Evolutionary conservation across 2,113 vertebrate species (phyloP).

Genomic region (Uria aalge): DNA sequence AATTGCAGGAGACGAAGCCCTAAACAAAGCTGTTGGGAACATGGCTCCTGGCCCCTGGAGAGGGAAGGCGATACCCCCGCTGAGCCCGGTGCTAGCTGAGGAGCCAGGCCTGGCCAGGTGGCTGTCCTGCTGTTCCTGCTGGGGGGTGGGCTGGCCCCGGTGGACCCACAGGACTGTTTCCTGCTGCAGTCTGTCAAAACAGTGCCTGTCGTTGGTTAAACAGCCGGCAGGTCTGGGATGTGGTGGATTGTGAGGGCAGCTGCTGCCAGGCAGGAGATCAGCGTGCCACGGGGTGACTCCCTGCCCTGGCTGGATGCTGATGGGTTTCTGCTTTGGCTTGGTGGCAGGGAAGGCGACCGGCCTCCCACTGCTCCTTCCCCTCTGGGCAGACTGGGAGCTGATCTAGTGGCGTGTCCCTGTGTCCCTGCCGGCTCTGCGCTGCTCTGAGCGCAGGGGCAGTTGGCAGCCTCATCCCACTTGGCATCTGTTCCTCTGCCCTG

Average conservation of each 20-base stretch:
- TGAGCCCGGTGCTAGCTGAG: background rate
- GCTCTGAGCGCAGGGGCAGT: background rate
- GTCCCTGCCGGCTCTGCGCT: background rate
- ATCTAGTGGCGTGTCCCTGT: accelerated
- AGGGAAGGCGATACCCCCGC: background rate
- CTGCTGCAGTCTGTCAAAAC: slow-evolving; percentile 48
- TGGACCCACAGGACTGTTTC: slow-evolving; percentile 3
- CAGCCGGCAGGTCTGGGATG: background rate
- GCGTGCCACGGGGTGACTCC: background rate
- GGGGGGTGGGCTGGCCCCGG: background rate
- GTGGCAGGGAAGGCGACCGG: background rate
- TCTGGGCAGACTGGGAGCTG: background rate
- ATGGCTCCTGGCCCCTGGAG: background rate
- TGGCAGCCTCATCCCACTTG: background rate
- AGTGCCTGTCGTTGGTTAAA: slow-evolving; percentile 11
- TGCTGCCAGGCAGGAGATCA: background rate
- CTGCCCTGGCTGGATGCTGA: background rate
- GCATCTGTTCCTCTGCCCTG: background rate
- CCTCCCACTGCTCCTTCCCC: background rate
- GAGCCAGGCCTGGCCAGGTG: background rate
- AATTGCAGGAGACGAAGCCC: background rate
- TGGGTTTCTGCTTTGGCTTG: background rate
- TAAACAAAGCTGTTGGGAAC: slow-evolving; percentile 5
- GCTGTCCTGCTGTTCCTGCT: background rate
- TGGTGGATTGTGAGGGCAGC: background rate